Conservation (phyloP, 2,888 invertebrate species). For the Schizotus pectinicornis region DNA sequence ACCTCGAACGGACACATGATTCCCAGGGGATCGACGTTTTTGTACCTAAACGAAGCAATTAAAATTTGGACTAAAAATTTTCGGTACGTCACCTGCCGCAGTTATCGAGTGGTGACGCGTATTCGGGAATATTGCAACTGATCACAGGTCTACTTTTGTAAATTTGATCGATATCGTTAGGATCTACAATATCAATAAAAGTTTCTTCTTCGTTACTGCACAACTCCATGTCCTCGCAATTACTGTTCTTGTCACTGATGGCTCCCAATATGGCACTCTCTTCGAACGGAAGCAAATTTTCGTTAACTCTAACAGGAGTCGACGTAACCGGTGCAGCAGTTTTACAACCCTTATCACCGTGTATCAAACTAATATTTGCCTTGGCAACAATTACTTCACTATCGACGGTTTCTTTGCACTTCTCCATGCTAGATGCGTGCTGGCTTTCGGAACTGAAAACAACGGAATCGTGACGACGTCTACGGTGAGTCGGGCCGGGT, state of each 20-base stretch:
- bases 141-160: conserved; percentile 25
- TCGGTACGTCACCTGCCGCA: conserved; percentile 42
- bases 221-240: conserved; percentile 28
- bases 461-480: neutral
- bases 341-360: neutral
- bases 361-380: neutral
- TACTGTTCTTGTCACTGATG: conserved; percentile 10
- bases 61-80: neutral
- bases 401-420: neutral
- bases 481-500: neutral
- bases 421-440: neutral
- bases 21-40: conserved; percentile 47
- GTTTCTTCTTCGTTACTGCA: conserved; percentile 20
- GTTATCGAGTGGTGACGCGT: conserved; percentile 52
- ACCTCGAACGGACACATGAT: conserved; percentile 55
- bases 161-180: conserved; percentile 43
- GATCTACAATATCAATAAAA: conserved; percentile 35
- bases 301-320: conserved; percentile 7
- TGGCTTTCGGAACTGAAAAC: too few relatives aligned
- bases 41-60: conserved; percentile 29
- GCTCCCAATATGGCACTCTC: conserved; percentile 5
- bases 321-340: conserved; percentile 8
- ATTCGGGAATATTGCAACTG: conserved; percentile 40
- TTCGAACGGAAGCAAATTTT: neutral
- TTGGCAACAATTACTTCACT: neutral